Base-by-base conservation (phyloP, 2,113 vertebrate genomes). In the Oreochromis aureus region DNA sequence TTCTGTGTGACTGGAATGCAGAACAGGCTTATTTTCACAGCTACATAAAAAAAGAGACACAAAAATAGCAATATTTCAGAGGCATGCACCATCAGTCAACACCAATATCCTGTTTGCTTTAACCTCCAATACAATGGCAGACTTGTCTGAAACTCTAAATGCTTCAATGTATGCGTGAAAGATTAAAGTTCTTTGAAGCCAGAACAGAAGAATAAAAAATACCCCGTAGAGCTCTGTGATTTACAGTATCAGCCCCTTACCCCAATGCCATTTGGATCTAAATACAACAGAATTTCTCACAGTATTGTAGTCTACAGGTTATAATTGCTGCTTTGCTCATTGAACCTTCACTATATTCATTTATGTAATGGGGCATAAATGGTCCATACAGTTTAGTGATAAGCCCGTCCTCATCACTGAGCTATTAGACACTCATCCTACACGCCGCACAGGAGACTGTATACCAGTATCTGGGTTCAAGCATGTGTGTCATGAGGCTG, bases 321-420 rank as follows among this genome's bases (percentile, higher is more conserved):
- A 84, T 51, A 85, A 53, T 66, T 59, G 44, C 87, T 81, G 58
- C 71, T 88, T 78, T 86, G 39, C 84, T 66, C 82, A 81, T 36
- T 92, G 80, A 92, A 79, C 63, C 78, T 39, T 76, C 36, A 81
- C 15, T 84, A 76, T 61, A 73, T 89, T 71, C 27, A 91, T 94
- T 90, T 82, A 79, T 89, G 81, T 92, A 91, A 93, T 91, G 63
- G 85, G 24, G 71, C 22, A 86, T 93, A 89, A 93, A 91, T 93
- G 90, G 83, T 84, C 81, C 84, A 92, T 90, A 89, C 85, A 83
- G 86, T 69, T 51, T 79, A 27, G 39, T 41, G 86, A 94, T 92
- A 86, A 90, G 87, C 30, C 80, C 3, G 1, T 55, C 82, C 83
- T 90, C 87, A 89, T 93, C 76, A 81, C 79, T 34, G 63, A 85